Evolutionary conservation across 2,113 vertebrate species (phyloP).

Genomic region (Azemiops feae): DNA sequence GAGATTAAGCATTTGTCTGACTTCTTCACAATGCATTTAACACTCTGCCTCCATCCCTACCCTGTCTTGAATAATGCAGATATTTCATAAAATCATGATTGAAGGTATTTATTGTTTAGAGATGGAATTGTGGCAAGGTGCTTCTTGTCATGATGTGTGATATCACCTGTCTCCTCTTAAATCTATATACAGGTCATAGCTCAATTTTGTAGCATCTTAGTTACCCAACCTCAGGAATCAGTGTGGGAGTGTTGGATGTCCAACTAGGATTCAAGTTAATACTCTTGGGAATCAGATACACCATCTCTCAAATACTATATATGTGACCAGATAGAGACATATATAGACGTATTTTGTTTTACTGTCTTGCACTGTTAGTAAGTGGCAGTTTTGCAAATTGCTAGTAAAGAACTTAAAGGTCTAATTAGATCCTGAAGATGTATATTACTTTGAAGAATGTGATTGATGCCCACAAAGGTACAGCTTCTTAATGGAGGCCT

Average conservation of each 20-base stretch:
- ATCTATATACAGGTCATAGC: neutral
- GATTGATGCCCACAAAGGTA: slow-evolving; percentile 94
- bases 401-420: slow-evolving; percentile 79
- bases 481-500: slow-evolving; percentile 84
- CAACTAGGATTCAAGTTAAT: neutral
- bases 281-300: slow-evolving; percentile 35
- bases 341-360: slow-evolving; percentile 44
- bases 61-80: neutral
- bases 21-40: neutral
- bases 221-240: neutral
- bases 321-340: neutral
- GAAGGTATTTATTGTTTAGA: neutral
- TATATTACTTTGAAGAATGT: slow-evolving; percentile 76
- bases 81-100: neutral
- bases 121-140: neutral
- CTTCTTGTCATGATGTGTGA: neutral
- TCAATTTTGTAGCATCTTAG: neutral
- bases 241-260: neutral
- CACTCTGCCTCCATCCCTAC: neutral
- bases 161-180: neutral
- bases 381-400: slow-evolving; percentile 82
- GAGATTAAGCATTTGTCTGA: neutral
- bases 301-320: slow-evolving; percentile 18
- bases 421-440: slow-evolving; percentile 81
- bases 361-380: slow-evolving; percentile 70